Evolutionary conservation across 2,797 vertebrate genomes (phyloP).

Genomic region (Amphiprion clarkii): DNA sequence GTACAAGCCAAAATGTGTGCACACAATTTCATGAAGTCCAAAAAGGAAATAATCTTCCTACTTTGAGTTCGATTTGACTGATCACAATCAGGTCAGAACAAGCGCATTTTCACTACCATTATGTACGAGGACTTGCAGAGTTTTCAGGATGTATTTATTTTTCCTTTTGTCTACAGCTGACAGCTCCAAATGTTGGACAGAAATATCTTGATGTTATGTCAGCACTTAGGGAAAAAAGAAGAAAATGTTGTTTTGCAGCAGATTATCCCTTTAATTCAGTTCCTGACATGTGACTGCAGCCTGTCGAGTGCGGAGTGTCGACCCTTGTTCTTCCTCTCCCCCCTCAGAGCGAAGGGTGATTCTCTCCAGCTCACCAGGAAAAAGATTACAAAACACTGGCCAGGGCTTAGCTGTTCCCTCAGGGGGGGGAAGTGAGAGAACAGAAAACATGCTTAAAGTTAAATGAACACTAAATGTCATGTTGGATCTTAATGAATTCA

Average conservation of each 20-base stretch:
- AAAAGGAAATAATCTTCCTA: no score
- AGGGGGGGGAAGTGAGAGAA: conserved; percentile 2
- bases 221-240: neutral
- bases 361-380: conserved; percentile 42
- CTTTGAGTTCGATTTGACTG: no score
- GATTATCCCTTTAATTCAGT: conserved; percentile 35
- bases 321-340: neutral
- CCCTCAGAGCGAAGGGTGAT: conserved; percentile 15
- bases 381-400: conserved; percentile 38
- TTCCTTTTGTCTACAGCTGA: neutral
- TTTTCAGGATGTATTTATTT: neutral
- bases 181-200: neutral
- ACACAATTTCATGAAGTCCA: no score
- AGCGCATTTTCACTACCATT: no score
- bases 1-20: conserved; percentile 17
- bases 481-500: conserved; percentile 27
- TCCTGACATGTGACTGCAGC: conserved; percentile 42
- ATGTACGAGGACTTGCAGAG: no score
- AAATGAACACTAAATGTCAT: conserved; percentile 22
- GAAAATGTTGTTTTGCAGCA: neutral
- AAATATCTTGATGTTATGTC: neutral
- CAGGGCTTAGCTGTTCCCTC: conserved; percentile 4
- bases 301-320: conserved; percentile 30
- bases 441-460: conserved; percentile 15
- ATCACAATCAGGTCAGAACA: no score